Conservation (phyloP, 2,113 vertebrate genomes). For the Ranitomeya imitator region DNA sequence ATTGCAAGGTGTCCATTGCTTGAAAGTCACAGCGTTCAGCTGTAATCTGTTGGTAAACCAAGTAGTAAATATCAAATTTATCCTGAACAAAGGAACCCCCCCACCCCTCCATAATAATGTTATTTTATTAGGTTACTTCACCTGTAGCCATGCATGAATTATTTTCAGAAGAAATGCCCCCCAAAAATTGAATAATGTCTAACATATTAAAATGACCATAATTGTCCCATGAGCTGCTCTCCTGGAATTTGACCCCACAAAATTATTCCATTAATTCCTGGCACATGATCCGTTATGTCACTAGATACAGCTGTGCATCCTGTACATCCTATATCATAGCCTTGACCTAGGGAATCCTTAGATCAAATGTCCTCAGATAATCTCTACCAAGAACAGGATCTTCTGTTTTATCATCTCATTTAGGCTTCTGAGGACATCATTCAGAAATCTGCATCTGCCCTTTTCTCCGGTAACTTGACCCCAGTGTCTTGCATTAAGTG, state of each 20-base stretch:
- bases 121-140: background rate
- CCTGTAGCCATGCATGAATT: background rate
- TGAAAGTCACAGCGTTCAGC: too few species aligned
- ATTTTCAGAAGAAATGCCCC: background rate
- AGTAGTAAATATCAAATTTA: too few species aligned
- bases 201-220: background rate
- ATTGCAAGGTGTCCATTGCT: too few species aligned
- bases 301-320: slow-evolving; percentile 23
- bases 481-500: slow-evolving; percentile 35
- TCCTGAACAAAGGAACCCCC: too few species aligned
- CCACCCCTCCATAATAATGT: too few species aligned
- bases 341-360: slow-evolving; percentile 16
- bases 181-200: background rate
- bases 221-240: slow-evolving; percentile 1
- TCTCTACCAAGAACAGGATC: slow-evolving; percentile 1
- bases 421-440: background rate
- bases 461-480: slow-evolving; percentile 41
- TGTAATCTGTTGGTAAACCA: too few species aligned
- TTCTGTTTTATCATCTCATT: background rate
- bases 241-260: background rate
- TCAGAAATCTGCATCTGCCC: background rate
- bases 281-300: slow-evolving; percentile 5
- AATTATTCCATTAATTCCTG: slow-evolving; percentile 14
- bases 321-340: slow-evolving; percentile 32
- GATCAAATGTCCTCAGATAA: slow-evolving; percentile 46